These are phyloP conservation scores for Dasypus novemcinctus DNA, from an alignment of 2,113 vertebrate genomes.

Conservation along the genomic window DNA sequence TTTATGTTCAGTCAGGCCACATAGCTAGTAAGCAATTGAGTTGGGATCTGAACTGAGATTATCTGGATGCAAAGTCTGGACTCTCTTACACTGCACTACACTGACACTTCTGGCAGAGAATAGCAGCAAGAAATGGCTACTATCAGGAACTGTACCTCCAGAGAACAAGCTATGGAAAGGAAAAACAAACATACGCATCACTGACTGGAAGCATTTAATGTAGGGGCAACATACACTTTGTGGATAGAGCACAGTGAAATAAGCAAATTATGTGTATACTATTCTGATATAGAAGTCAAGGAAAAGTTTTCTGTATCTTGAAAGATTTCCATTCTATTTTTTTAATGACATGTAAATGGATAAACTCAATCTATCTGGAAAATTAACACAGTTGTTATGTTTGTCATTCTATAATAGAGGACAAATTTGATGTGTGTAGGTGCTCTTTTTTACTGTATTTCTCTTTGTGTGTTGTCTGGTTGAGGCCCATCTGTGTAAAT, in stretches of 20 bases:
- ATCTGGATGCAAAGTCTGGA: neutral
- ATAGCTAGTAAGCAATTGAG: neutral
- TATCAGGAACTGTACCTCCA: neutral
- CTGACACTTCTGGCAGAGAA: neutral
- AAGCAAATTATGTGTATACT: neutral
- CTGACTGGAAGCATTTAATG: neutral
- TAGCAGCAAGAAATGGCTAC: neutral
- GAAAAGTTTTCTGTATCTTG: neutral
- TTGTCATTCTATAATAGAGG: neutral
- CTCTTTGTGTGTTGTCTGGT: neutral
- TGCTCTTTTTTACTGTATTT: neutral
- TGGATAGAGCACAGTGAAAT: neutral
- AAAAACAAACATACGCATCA: neutral
- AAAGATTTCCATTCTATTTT: neutral
- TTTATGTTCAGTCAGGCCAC: neutral
- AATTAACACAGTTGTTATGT: neutral
- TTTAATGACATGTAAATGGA: neutral
- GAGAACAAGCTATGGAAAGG: neutral
- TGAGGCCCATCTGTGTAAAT: neutral
- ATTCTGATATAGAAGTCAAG: neutral
- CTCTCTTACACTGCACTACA: neutral
- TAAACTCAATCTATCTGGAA: neutral
- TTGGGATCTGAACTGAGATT: neutral
- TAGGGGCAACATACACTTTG: neutral
- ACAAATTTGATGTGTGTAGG: neutral